Conservation (phyloP, 2,888 invertebrate genomes). For the Sphinx pinastri region DNA sequence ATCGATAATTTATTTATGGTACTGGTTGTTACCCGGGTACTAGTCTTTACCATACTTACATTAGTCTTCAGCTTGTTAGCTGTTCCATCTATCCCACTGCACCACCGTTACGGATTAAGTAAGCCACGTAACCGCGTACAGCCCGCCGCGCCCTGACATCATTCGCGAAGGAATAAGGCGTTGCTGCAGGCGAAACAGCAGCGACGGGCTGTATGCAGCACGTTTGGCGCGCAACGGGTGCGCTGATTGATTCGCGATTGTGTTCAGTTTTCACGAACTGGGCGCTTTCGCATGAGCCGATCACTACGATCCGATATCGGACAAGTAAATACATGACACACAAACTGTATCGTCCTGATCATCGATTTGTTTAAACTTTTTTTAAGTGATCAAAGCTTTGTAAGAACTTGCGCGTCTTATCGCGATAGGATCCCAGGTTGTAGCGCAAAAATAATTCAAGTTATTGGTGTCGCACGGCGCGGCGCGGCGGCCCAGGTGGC, state of each 20-base stretch:
- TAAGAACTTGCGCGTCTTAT: too few species aligned
- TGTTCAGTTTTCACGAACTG: background rate
- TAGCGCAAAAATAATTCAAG: too few species aligned
- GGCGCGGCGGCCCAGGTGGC: too few species aligned
- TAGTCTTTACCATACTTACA: background rate
- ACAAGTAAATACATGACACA: too few species aligned
- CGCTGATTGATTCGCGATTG: slow-evolving; percentile 16
- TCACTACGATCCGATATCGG: too few species aligned
- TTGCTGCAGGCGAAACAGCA: background rate
- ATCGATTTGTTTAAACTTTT: too few species aligned
- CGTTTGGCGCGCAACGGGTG: slow-evolving; percentile 1
- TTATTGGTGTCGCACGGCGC: too few species aligned
- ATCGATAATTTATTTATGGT: background rate
- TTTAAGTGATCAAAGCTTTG: too few species aligned
- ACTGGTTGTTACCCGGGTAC: background rate
- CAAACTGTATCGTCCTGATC: too few species aligned
- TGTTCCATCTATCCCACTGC: background rate
- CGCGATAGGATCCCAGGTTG: too few species aligned
- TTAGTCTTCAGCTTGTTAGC: background rate
- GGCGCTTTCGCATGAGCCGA: too few species aligned
- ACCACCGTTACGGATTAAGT: background rate
- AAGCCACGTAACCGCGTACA: background rate
- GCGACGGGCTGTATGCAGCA: background rate
- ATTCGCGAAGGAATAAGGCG: background rate
- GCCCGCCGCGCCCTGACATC: background rate